These are phyloP conservation scores for Calameuta idolon DNA, from an alignment of 2,888 invertebrate genomes.

Conservation along the genomic window DNA sequence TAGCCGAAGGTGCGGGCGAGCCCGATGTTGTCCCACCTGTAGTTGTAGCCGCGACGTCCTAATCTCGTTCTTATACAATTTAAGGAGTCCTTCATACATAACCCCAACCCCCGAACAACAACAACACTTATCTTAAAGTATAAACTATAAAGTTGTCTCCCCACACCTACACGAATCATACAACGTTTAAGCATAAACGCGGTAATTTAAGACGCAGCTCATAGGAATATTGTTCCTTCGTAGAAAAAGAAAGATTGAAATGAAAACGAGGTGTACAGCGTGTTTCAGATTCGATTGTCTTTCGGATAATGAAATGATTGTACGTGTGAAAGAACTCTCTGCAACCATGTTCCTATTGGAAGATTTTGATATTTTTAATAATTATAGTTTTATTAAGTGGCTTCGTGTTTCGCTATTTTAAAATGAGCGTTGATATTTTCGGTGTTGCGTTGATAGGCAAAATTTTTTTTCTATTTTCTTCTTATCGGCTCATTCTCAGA, in stretches of 20 bases:
- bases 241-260: conserved; percentile 34
- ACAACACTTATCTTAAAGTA: conserved; percentile 59
- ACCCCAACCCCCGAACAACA: conserved; percentile 47
- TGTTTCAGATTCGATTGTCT: conserved; percentile 58
- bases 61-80: conserved; percentile 56
- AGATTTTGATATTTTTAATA: conserved; percentile 27
- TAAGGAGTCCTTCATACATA: conserved; percentile 57
- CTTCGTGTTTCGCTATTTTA: conserved; percentile 1
- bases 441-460: background rate
- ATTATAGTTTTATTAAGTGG: conserved; percentile 18
- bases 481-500: background rate
- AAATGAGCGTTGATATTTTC: background rate
- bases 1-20: conserved; percentile 60
- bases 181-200: conserved; percentile 57
- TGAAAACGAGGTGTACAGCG: conserved; percentile 33
- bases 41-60: conserved; percentile 64
- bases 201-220: conserved; percentile 58
- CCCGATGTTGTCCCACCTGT: conserved; percentile 60
- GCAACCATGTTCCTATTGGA: background rate
- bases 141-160: conserved; percentile 50
- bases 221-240: conserved; percentile 57
- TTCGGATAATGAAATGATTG: conserved; percentile 12
- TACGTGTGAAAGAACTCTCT: conserved; percentile 1
- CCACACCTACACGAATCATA: conserved; percentile 50
- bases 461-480: background rate